These are phyloP conservation scores for Odobenus rosmarus DNA, from an alignment of 2,113 vertebrate species.

Conservation along the genomic window DNA sequence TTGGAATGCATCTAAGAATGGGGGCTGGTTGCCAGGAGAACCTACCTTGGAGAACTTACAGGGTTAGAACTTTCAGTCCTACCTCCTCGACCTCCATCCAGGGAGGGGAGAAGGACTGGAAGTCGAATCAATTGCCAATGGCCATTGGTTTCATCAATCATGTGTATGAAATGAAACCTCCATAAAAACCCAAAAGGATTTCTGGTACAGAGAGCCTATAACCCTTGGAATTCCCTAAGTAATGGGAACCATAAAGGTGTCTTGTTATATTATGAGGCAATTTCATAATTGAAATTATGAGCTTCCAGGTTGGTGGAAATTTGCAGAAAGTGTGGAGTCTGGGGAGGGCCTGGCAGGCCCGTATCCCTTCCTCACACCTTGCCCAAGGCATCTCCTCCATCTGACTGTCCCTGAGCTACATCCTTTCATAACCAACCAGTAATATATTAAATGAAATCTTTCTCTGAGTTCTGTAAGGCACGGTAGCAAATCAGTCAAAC, in stretches of 20 bases:
- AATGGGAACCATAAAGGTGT: neutral
- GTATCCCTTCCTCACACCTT: neutral
- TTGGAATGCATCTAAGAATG: neutral
- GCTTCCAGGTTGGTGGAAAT: neutral
- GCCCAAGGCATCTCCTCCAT: neutral
- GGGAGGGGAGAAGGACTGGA: neutral
- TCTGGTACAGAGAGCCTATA: neutral
- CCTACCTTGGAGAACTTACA: neutral
- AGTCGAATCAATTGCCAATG: neutral
- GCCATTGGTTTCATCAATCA: neutral
- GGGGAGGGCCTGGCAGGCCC: neutral
- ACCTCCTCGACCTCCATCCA: neutral
- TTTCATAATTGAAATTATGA: neutral
- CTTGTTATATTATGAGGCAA: neutral
- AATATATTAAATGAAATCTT: neutral
- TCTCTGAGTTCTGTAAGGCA: neutral
- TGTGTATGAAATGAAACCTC: neutral
- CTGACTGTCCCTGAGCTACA: neutral
- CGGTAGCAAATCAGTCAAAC: neutral
- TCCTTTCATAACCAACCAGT: neutral
- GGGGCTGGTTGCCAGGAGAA: neutral
- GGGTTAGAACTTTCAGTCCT: neutral
- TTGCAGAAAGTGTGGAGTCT: neutral
- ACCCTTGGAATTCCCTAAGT: neutral
- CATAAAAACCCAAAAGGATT: neutral